Evolutionary conservation across 2,113 vertebrate species (phyloP).

Genomic region (Urocynchramus pylzowi): DNA sequence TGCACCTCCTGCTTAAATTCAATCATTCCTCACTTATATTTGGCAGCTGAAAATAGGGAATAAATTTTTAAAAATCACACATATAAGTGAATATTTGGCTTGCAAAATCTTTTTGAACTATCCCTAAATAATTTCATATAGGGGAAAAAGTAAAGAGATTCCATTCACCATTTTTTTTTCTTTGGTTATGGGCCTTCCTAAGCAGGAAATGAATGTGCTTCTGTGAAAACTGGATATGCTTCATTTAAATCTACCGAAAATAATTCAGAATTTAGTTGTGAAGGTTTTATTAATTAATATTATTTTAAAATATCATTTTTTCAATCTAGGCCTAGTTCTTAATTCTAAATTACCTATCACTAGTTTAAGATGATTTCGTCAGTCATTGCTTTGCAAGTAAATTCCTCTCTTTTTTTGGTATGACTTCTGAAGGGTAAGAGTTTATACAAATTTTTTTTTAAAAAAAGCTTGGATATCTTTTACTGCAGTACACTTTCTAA

Average conservation of each 20-base stretch:
- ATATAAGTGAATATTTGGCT: background rate
- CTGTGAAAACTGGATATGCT: background rate
- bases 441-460: background rate
- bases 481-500: background rate
- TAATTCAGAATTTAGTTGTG: background rate
- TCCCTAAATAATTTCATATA: background rate
- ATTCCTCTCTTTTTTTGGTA: background rate
- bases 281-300: background rate
- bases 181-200: background rate
- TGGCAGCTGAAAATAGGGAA: background rate
- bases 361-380: background rate
- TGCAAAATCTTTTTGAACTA: background rate
- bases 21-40: background rate
- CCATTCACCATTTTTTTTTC: background rate
- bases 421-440: background rate
- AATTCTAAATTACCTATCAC: background rate
- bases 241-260: background rate
- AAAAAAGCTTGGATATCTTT: background rate
- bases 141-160: background rate
- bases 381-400: background rate
- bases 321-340: background rate
- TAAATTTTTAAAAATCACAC: background rate
- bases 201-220: background rate
- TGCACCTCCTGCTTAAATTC: background rate
- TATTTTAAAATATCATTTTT: background rate